Evolutionary conservation across 2,797 vertebrate species (phyloP), one percentile per base, ranked within the genome.

Genomic region (Trematomus bernacchii): DNA sequence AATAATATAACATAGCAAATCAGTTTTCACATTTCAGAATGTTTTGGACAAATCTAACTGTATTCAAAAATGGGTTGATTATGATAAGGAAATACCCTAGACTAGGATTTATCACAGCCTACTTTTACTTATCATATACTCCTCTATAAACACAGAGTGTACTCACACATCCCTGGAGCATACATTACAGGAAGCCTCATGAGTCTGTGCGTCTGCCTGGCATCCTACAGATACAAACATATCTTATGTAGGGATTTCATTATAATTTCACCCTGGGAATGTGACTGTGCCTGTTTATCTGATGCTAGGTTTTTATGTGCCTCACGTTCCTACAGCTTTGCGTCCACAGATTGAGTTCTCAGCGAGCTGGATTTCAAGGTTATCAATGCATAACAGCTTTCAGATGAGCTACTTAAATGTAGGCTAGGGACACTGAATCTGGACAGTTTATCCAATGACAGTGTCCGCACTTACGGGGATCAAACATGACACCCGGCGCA

Each of bases 361-460:
- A 68, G 77, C n/a, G 33, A 79, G 71, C 76, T 71, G 83, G 66
- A 87, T 82, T 83, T 85, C 86, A 93, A 92, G 84, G 89, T 93
- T 89, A 92, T 91, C 87, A 48, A 81, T 90, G 82, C 82, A 76
- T 76, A 88, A 83, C 85, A 82, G 86, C 86, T 82, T 88, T 80
- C 71, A 86, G 66, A 87, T 66, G 66, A 79, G 85, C 82, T 78
- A 75, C 77, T 90, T 66, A 77, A 9, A 79, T 68, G 79, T 73
- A 77, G 60, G 63, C 50, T 37, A 4, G 70, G 75, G 75, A 86
- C 61, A 54, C 42, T 74, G 44, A 66, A 86, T 80, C 63, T 71
- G 68, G 78, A 68, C 76, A 75, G 71, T 79, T 84, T 82, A 89
- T 79, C 83, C 12, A 30, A 30, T n/a, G n/a, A 70, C 66, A 77